phyloP scores from a whole-genome alignment of 2,888 invertebrate species.

The Bombylius major region DNA sequence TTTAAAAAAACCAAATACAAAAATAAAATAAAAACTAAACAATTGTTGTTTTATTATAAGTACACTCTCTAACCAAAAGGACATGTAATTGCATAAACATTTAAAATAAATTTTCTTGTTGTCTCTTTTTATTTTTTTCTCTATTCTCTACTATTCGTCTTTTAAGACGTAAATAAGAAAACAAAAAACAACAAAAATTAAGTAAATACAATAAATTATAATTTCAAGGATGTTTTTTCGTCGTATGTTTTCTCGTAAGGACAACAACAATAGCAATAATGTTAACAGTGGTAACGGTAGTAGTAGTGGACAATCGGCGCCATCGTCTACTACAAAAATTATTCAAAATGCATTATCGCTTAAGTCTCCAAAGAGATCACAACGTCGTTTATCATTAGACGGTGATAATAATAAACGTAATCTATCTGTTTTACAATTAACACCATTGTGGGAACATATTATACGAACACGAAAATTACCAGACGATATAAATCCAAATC shows the following conservation, averaged over 20 bases:
- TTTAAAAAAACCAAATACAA: no score
- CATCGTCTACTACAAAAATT: not conserved
- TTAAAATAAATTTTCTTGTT: no score
- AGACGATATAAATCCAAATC: conserved; percentile 48
- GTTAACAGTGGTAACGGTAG: not conserved
- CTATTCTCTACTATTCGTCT: not conserved
- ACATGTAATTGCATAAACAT: no score
- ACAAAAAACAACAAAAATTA: no score
- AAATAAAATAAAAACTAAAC: no score
- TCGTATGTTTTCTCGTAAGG: conserved; percentile 28
- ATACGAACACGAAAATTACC: conserved; percentile 61
- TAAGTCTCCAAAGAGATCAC: conserved; percentile 4
- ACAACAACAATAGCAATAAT: conserved; percentile 5
- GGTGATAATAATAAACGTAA: conserved; percentile 8
- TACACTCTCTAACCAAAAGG: no score
- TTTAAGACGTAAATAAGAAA: not conserved
- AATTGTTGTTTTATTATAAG: no score
- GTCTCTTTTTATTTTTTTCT: not conserved
- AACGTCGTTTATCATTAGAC: not conserved
- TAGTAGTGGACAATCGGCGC: not conserved
- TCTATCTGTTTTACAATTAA: conserved; percentile 40
- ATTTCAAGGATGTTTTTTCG: conserved; percentile 27
- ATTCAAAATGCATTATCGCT: conserved; percentile 1
- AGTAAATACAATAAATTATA: no score
- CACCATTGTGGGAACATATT: conserved; percentile 71